These are phyloP conservation scores for Catharus bicknelli DNA, from an alignment of 2,113 vertebrate genomes.

Conservation along the genomic window DNA sequence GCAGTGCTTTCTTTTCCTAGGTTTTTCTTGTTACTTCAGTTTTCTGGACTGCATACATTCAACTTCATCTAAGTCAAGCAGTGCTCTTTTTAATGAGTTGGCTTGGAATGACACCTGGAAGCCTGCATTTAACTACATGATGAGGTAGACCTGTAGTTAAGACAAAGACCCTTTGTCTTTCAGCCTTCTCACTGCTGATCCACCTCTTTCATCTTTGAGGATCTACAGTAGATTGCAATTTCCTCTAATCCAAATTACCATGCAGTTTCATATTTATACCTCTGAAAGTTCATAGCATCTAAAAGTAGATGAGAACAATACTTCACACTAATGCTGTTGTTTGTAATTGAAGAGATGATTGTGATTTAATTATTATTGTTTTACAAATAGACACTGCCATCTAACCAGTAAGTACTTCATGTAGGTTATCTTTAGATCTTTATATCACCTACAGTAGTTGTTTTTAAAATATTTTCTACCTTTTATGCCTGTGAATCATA, in stretches of 20 bases:
- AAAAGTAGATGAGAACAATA: not conserved
- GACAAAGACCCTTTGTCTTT: not conserved
- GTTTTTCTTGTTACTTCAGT: not conserved
- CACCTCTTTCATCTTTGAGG: not conserved
- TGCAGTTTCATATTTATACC: not conserved
- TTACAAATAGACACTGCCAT: not conserved
- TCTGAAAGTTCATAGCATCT: not conserved
- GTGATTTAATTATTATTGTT: not conserved
- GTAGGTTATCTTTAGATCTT: not conserved
- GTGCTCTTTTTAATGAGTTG: not conserved
- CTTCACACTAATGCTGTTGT: not conserved
- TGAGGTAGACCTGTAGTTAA: accelerated
- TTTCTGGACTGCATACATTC: not conserved
- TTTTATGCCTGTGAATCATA: not conserved
- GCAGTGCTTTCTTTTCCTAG: not conserved
- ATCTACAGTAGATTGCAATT: not conserved
- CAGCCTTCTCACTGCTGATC: not conserved
- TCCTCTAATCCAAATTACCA: not conserved
- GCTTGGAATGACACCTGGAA: not conserved
- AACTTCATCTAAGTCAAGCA: not conserved
- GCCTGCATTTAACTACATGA: not conserved
- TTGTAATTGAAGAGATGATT: not conserved
- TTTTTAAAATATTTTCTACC: too few species aligned
- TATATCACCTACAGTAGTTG: not conserved
- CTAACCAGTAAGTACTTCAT: not conserved